Base-by-base conservation (phyloP, 2,113 vertebrate genomes). In the Oryzias woworae region DNA sequence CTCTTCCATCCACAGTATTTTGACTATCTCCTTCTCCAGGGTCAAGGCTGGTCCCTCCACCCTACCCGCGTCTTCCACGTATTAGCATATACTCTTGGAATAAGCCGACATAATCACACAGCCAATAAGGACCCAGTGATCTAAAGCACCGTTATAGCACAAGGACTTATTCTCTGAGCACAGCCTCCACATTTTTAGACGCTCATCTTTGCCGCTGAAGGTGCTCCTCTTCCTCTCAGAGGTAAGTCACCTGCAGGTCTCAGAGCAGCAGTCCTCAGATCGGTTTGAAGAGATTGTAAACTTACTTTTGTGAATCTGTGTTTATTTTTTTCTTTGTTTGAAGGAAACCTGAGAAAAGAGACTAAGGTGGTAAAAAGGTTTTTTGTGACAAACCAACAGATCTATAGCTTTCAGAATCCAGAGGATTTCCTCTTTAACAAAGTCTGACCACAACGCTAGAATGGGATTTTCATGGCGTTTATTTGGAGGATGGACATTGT, bases 121-220 rank as follows among this genome's bases (percentile, higher is more conserved):
- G 80, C 95, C 96, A 96, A 95, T 95, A 79, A 81, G 92, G 87
- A 62, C 74, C 72, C 71, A 87, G 86, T 81, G 69, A 78, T 90
- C 93, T 96, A 94, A 64, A 87, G 85, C 94, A 92, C 94, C 94
- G 89, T 85, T 94, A 95, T 93, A 96, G 94, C 90, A 92, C 54
- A 85, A 84, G 90, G 90, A 82, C 75, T 66, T 78, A 88, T 82
- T 87, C 86, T 85, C 87, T 53, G 66, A 65, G 85, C 73, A 52
- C 51, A 46, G 80, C 78, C 80, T 1, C 78, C 87, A 91, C 88
- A 88, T 75, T 83, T n/a, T 68, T 68, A 82, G 84, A 92, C 82
- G 15, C 65, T 77, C 71, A 66, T 87, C 83, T 85, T 78, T 87
- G 79, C 89, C 73, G n/a, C 45, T 82, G 78, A 80, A 87, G 91